Percentiles rank a stretch among this genome's conserved stretches.
These are phyloP conservation scores for Coreius guichenoti DNA, from an alignment of 2,797 vertebrate species.

Conservation along the genomic window DNA sequence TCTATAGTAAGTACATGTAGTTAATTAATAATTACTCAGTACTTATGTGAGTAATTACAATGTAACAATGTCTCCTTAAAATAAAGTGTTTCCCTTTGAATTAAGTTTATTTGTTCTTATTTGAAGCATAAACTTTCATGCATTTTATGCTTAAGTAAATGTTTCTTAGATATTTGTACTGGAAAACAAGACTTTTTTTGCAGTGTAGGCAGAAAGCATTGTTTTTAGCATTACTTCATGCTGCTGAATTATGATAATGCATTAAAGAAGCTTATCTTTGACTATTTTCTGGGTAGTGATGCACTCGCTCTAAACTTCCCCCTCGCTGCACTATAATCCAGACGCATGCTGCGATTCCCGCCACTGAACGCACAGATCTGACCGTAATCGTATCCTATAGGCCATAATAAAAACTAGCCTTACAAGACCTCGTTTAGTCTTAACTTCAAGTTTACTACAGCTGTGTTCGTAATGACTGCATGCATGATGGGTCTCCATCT, in stretches of 20 bases:
- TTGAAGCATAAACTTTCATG: not conserved
- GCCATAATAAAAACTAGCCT: slow-evolving; percentile 78
- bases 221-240: not conserved
- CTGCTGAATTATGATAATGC: not conserved
- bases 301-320: slow-evolving; percentile 70
- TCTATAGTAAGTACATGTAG: no score
- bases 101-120: not conserved
- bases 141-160: no score
- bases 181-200: not conserved
- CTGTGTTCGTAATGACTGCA: slow-evolving; percentile 77
- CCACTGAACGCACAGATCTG: slow-evolving; percentile 39
- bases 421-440: slow-evolving; percentile 81
- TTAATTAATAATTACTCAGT: no score
- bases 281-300: slow-evolving; percentile 51
- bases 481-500: slow-evolving; percentile 70
- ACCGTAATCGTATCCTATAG: slow-evolving; percentile 60
- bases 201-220: not conserved
- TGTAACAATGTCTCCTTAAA: no score
- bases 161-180: not conserved
- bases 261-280: not conserved
- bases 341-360: slow-evolving; percentile 57
- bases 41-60: no score
- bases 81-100: no score
- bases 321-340: slow-evolving; percentile 67
- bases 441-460: slow-evolving; percentile 82